Evolutionary conservation across 2,888 invertebrate genomes (phyloP).

Genomic region (Dolomedes plantarius): DNA sequence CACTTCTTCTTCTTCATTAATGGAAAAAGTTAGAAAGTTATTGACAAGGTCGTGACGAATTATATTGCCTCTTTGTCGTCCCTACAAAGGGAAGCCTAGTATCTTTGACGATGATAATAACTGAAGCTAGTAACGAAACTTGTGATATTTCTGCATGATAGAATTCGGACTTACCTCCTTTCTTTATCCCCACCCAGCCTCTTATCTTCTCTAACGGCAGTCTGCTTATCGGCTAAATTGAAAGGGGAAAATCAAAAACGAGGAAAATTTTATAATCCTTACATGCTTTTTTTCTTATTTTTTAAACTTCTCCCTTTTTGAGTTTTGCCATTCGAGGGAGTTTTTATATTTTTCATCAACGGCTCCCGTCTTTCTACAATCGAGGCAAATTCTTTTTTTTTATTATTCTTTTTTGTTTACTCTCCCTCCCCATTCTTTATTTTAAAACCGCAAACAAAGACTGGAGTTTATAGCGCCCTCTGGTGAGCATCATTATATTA

Average conservation of each 20-base stretch:
- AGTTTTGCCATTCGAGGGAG: neutral
- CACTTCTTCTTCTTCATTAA: constrained; percentile 67
- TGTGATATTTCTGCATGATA: constrained; percentile 59
- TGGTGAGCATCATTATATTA: neutral
- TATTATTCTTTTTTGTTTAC: neutral
- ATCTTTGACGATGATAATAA: constrained; percentile 66
- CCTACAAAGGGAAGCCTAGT: constrained; percentile 49
- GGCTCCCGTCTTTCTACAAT: neutral
- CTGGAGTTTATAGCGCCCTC: constrained; percentile 4
- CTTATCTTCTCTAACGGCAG: constrained; percentile 64
- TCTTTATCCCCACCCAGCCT: constrained; percentile 3
- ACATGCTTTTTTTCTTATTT: constrained; percentile 15
- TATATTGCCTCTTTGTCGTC: constrained; percentile 68
- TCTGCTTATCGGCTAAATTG: constrained; percentile 63
- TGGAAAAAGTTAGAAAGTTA: constrained; percentile 71
- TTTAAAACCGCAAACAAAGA: neutral
- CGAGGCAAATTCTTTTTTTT: neutral
- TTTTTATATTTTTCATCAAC: neutral
- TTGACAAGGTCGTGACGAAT: constrained; percentile 71
- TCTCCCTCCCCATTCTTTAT: neutral
- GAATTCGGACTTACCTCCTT: constrained; percentile 48
- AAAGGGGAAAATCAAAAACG: constrained; percentile 63
- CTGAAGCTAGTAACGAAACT: constrained; percentile 42
- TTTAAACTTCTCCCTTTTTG: neutral
- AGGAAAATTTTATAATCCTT: constrained; percentile 71